A percentile compares a stretch with the other conserved stretches of the same genome.
Conservation (phyloP, 2,888 invertebrate species). For the Portevinia maculata region DNA sequence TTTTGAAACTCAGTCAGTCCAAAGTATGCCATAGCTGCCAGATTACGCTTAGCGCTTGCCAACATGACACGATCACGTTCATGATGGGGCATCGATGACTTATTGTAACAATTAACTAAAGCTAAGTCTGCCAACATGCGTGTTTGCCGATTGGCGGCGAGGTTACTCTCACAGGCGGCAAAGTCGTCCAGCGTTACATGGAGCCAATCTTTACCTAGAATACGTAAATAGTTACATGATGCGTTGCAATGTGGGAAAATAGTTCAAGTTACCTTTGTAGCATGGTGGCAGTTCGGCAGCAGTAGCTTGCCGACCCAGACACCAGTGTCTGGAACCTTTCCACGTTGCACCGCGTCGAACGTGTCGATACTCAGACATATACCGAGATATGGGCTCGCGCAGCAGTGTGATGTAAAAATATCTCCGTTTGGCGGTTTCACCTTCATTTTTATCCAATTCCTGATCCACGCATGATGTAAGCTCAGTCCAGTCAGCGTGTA, state of each 20-base stretch:
- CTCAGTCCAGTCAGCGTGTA: slow-evolving; percentile 99
- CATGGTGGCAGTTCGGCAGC: slow-evolving; percentile 93
- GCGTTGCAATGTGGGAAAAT: background rate
- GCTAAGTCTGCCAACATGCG: slow-evolving; percentile 98
- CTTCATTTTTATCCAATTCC: slow-evolving; percentile 95
- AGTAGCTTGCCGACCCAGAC: slow-evolving; percentile 89
- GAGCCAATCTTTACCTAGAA: slow-evolving; percentile 89
- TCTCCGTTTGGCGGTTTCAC: slow-evolving; percentile 90
- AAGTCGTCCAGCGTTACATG: slow-evolving; percentile 96
- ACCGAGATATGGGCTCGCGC: slow-evolving; percentile 95
- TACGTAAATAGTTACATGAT: background rate
- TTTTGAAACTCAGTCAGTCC: slow-evolving; percentile 98
- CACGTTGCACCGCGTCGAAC: slow-evolving; percentile 98
- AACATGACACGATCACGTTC: slow-evolving; percentile 94
- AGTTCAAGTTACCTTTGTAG: slow-evolving; percentile 83
- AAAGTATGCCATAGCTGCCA: slow-evolving; percentile 98
- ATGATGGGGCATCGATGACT: slow-evolving; percentile 87
- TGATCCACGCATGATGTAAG: slow-evolving; percentile 95
- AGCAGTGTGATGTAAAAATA: slow-evolving; percentile 98
- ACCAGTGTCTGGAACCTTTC: slow-evolving; percentile 92
- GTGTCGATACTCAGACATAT: slow-evolving; percentile 98
- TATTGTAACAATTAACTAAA: slow-evolving; percentile 97
- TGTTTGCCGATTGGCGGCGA: slow-evolving; percentile 98
- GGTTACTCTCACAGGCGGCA: slow-evolving; percentile 94
- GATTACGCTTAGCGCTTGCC: slow-evolving; percentile 97